Conservation (phyloP, 2,888 invertebrate species). For the Drosophila planitibia region DNA sequence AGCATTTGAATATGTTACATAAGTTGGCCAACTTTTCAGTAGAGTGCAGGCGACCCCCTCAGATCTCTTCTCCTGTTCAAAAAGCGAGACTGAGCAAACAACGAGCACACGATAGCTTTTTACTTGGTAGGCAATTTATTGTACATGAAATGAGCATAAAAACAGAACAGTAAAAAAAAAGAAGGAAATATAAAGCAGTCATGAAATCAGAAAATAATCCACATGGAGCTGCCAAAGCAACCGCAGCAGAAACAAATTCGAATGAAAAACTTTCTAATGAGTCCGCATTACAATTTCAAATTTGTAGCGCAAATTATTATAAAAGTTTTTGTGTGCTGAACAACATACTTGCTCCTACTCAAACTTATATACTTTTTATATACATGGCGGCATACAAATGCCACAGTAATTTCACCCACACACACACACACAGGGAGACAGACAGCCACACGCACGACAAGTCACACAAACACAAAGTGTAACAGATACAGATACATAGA, state of each 20-base stretch:
- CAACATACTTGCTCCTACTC: constrained; percentile 62
- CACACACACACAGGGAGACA: neutral
- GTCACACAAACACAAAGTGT: constrained; percentile 35
- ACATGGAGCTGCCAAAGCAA: constrained; percentile 58
- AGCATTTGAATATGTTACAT: constrained; percentile 15
- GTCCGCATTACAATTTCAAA: constrained; percentile 79
- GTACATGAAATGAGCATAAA: constrained; percentile 60
- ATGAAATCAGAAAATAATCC: constrained; percentile 71
- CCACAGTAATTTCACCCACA: no score
- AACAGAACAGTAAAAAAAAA: constrained; percentile 15
- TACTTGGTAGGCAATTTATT: constrained; percentile 59
- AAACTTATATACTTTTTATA: constrained; percentile 26
- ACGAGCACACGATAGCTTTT: constrained; percentile 39
- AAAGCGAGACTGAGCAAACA: constrained; percentile 21
- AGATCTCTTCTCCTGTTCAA: neutral
- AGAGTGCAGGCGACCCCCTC: constrained; percentile 15
- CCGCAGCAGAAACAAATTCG: constrained; percentile 71
- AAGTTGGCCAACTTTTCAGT: constrained; percentile 33
- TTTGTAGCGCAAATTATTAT: constrained; percentile 80
- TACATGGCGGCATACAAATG: constrained; percentile 49
- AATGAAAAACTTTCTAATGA: constrained; percentile 80
- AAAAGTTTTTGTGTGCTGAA: constrained; percentile 74
- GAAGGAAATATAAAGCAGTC: constrained; percentile 21
- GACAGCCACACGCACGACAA: constrained; percentile 8
- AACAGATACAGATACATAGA: constrained; percentile 43